Percentiles rank a stretch among this genome's conserved stretches.
These are phyloP conservation scores for Creontiades dilutus DNA, from an alignment of 2,888 invertebrate genomes.

Conservation along the genomic window DNA sequence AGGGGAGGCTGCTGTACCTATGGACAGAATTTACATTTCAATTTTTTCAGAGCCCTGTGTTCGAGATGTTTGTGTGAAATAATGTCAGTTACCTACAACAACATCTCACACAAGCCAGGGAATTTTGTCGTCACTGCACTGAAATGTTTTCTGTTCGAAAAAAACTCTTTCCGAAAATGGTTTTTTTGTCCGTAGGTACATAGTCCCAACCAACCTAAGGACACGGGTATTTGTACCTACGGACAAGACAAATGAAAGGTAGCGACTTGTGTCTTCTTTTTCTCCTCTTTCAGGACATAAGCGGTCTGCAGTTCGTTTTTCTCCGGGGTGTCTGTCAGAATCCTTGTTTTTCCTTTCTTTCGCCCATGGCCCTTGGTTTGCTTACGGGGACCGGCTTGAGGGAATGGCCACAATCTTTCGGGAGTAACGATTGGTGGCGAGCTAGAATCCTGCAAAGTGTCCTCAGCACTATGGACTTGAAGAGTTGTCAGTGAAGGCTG, in stretches of 20 bases:
- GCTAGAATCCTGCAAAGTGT: too few species aligned
- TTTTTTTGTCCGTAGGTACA: conserved; percentile 25
- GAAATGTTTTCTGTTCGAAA: conserved; percentile 12
- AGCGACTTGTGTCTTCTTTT: not conserved
- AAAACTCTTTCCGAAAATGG: not conserved
- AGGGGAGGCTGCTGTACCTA: conserved; percentile 25
- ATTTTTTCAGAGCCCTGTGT: not conserved
- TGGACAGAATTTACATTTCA: conserved; percentile 13
- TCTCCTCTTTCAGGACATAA: not conserved
- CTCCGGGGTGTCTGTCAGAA: too few species aligned
- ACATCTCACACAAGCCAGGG: not conserved
- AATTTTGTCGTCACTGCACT: not conserved
- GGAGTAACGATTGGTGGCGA: too few species aligned
- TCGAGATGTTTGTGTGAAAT: not conserved
- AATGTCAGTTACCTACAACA: not conserved
- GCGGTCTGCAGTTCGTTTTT: not conserved
- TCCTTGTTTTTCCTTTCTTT: too few species aligned
- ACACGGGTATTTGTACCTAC: not conserved
- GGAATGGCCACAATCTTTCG: too few species aligned
- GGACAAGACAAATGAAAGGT: not conserved
- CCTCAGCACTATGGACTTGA: too few species aligned
- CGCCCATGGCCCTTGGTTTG: too few species aligned
- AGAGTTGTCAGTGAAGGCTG: too few species aligned
- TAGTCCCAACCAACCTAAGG: conserved; percentile 13
- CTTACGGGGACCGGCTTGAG: too few species aligned